These are phyloP conservation scores for Caenorhabditis wallacei DNA, from an alignment of 2,888 invertebrate species.

Conservation along the genomic window DNA sequence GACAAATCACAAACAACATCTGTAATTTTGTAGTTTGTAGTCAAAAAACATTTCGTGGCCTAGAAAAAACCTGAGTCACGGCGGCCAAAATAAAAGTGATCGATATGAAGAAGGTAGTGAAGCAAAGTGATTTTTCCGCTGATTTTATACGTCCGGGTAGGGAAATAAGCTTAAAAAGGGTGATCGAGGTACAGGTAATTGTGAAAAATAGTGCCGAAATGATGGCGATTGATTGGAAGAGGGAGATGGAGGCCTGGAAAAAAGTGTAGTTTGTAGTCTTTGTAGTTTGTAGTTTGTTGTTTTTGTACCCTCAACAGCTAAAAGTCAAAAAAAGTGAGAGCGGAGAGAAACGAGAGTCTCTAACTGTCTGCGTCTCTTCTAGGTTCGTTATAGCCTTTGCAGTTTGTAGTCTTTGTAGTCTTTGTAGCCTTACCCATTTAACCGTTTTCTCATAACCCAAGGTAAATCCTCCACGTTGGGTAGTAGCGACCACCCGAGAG, in stretches of 20 bases:
- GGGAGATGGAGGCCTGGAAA: background rate
- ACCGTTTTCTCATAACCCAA: slow-evolving; percentile 4
- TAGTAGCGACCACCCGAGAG: background rate
- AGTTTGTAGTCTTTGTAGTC: no score
- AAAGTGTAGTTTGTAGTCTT: no score
- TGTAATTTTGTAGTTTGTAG: background rate
- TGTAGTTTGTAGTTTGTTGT: no score
- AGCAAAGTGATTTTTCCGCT: slow-evolving; percentile 39
- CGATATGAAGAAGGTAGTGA: slow-evolving; percentile 24
- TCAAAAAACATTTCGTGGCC: background rate
- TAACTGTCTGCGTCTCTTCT: no score
- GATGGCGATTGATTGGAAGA: background rate
- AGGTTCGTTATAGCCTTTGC: no score
- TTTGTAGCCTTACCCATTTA: background rate
- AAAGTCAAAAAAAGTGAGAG: no score
- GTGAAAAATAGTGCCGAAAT: slow-evolving; percentile 35
- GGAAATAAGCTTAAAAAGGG: slow-evolving; percentile 26
- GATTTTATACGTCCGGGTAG: slow-evolving; percentile 42
- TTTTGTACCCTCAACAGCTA: no score
- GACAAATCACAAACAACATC: background rate
- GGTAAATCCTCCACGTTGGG: slow-evolving; percentile 24
- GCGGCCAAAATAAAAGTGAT: slow-evolving; percentile 30
- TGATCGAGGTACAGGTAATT: slow-evolving; percentile 29
- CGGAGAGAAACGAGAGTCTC: no score
- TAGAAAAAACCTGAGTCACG: slow-evolving; percentile 17